phyloP scores from a whole-genome alignment of 2,797 vertebrate species.

The Myotis myotis region DNA sequence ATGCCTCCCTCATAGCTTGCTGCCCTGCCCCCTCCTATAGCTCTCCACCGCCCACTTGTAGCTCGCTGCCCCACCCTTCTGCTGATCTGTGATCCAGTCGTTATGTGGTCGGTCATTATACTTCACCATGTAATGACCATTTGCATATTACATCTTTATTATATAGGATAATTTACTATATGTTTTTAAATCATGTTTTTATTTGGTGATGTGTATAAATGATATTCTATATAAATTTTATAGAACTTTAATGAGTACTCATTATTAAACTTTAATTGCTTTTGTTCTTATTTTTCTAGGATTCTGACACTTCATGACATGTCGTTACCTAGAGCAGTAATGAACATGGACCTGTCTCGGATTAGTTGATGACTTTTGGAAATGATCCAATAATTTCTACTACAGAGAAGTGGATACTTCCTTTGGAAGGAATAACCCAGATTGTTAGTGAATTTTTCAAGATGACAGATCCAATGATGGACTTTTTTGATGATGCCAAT shows the following conservation, averaged over 20 bases:
- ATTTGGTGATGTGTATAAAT: too few species aligned
- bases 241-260: background rate
- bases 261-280: constrained; percentile 72
- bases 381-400: constrained; percentile 84
- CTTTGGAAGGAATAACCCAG: constrained; percentile 80
- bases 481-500: constrained; percentile 97
- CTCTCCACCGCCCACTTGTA: too few species aligned
- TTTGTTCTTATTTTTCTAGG: constrained; percentile 80
- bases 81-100: too few species aligned
- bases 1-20: too few species aligned
- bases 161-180: too few species aligned
- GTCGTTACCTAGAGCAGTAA: constrained; percentile 80
- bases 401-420: constrained; percentile 78
- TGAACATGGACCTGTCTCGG: constrained; percentile 84
- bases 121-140: too few species aligned
- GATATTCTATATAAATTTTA: background rate
- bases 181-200: background rate
- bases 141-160: too few species aligned
- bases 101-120: too few species aligned
- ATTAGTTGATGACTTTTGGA: constrained; percentile 83
- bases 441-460: constrained; percentile 81
- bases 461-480: constrained; percentile 94
- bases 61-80: too few species aligned
- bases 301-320: constrained; percentile 78
- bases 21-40: too few species aligned